These are phyloP conservation scores for Apogon talboti DNA, from an alignment of 2,797 vertebrate genomes.

Conservation along the genomic window DNA sequence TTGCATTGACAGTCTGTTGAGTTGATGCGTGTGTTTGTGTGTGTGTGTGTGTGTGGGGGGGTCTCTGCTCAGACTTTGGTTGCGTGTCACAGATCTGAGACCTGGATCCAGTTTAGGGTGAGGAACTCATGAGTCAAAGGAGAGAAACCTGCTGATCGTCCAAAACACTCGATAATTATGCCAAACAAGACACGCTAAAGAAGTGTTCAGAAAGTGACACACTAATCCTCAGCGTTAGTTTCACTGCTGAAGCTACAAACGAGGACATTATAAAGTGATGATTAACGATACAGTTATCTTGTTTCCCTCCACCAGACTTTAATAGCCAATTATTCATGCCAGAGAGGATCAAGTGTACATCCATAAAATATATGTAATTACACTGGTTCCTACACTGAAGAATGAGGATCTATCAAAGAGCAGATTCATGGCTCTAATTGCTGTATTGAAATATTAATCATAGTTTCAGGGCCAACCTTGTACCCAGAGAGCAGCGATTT, in stretches of 20 bases:
- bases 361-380: slow-evolving; percentile 21
- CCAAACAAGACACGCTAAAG: slow-evolving; percentile 29
- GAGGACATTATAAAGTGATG: neutral
- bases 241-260: slow-evolving; percentile 6
- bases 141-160: slow-evolving; percentile 54
- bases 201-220: slow-evolving; percentile 1
- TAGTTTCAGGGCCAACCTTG: slow-evolving; percentile 5
- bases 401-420: slow-evolving; percentile 1
- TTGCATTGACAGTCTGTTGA: slow-evolving; percentile 15
- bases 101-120: slow-evolving; percentile 43
- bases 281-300: slow-evolving; percentile 3
- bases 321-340: neutral
- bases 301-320: slow-evolving; percentile 1
- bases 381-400: slow-evolving; percentile 1
- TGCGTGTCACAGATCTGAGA: slow-evolving; percentile 58
- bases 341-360: slow-evolving; percentile 6
- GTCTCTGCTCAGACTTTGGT: slow-evolving; percentile 30
- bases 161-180: slow-evolving; percentile 36
- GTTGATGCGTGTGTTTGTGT: neutral
- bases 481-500: slow-evolving; percentile 1
- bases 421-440: slow-evolving; percentile 1
- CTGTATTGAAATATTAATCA: slow-evolving; percentile 35
- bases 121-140: slow-evolving; percentile 68
- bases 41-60: too few relatives aligned
- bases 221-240: neutral